Conservation (phyloP, 2,797 vertebrate genomes). For the Mus spretus region DNA sequence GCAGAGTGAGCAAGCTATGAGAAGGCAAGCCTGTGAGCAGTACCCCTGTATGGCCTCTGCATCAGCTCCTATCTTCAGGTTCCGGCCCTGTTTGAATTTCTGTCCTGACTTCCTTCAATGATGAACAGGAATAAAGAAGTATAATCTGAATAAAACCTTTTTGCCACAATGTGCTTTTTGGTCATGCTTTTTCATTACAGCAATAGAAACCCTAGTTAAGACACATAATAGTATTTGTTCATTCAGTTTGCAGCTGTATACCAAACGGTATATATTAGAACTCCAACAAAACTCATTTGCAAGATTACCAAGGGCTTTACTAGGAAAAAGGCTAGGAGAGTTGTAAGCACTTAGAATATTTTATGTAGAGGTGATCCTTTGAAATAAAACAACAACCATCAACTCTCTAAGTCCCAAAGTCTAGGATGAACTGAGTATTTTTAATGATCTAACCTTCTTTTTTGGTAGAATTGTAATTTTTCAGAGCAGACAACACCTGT, state of each 20-base stretch:
- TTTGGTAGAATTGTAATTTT: conserved; percentile 49
- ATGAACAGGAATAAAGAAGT: neutral
- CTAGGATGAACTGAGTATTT: neutral
- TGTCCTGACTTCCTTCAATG: neutral
- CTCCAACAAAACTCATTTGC: neutral
- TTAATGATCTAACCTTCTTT: neutral
- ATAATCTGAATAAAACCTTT: neutral
- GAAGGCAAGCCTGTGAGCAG: neutral
- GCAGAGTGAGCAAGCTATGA: neutral
- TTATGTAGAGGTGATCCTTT: neutral
- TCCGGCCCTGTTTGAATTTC: neutral
- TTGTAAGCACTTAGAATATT: neutral
- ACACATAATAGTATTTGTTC: neutral
- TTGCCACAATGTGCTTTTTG: neutral
- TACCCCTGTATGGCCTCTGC: neutral
- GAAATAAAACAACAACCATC: neutral
- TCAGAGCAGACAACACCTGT: conserved; percentile 61
- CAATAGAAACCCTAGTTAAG: neutral
- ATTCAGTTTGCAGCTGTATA: neutral
- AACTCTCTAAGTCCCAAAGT: neutral
- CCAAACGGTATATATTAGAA: neutral
- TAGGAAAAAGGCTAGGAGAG: neutral
- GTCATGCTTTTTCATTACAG: neutral
- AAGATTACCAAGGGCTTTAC: neutral
- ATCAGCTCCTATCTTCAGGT: neutral